phyloP scores from a whole-genome alignment of 2,113 vertebrate genomes.

The Phylloscopus trochilus region DNA sequence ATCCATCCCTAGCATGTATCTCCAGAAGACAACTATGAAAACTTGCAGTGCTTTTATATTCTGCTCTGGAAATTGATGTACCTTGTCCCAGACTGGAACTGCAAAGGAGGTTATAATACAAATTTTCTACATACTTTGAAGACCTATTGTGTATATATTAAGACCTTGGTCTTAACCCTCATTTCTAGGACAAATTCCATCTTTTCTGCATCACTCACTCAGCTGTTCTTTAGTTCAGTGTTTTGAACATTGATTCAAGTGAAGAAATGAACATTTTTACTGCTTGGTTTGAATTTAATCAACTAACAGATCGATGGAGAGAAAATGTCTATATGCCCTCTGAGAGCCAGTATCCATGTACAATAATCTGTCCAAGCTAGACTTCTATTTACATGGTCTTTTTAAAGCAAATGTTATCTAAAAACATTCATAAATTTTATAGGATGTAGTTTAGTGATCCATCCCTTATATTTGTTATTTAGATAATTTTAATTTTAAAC shows the following conservation, averaged over 20 bases:
- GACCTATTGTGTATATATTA: background rate
- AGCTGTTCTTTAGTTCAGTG: background rate
- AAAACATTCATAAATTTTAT: background rate
- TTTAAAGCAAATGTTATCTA: background rate
- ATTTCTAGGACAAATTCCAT: background rate
- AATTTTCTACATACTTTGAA: background rate
- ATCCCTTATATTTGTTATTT: background rate
- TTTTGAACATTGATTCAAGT: background rate
- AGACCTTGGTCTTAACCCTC: background rate
- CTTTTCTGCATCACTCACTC: background rate
- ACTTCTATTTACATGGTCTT: background rate
- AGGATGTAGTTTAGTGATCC: background rate
- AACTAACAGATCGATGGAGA: background rate
- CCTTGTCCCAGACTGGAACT: background rate
- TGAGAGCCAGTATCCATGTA: background rate
- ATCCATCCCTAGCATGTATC: background rate
- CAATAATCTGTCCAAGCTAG: background rate
- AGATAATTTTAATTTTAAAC: background rate
- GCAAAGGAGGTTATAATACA: background rate
- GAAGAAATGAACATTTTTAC: constrained; percentile 12
- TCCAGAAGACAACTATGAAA: background rate
- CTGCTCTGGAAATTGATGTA: background rate
- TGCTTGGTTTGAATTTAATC: constrained; percentile 36
- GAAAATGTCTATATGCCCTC: background rate
- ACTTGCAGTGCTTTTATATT: background rate